These are phyloP conservation scores for Galeopterus variegatus DNA, from an alignment of 2,113 vertebrate genomes.

Conservation along the genomic window DNA sequence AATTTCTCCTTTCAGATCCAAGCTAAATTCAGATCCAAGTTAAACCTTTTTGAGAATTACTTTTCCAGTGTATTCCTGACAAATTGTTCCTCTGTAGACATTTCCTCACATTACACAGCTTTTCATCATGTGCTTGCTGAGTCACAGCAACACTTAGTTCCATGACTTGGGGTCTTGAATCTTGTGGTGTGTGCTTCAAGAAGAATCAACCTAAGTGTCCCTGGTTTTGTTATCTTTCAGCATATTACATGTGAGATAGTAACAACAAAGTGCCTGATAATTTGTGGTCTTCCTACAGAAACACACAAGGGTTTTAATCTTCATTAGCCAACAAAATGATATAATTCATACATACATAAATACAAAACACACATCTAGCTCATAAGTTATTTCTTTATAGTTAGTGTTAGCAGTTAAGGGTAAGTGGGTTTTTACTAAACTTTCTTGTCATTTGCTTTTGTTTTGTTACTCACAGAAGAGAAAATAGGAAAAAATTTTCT, in stretches of 20 bases:
- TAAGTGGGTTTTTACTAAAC: background rate
- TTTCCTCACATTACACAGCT: background rate
- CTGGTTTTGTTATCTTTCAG: background rate
- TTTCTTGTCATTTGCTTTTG: background rate
- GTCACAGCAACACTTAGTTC: background rate
- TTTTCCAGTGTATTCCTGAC: conserved; percentile 38
- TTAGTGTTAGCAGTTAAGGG: background rate
- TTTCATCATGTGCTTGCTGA: background rate
- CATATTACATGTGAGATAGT: background rate
- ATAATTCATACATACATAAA: background rate
- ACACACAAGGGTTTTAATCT: background rate
- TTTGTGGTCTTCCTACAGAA: background rate
- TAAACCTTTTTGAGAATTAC: conserved; percentile 47
- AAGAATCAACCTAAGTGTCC: background rate
- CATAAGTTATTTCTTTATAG: background rate
- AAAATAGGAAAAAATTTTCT: conserved; percentile 6
- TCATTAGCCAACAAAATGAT: background rate
- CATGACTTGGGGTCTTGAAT: conserved; percentile 5
- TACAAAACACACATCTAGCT: background rate
- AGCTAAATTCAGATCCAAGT: background rate
- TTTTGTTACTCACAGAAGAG: background rate
- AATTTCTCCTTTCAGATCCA: conserved; percentile 54
- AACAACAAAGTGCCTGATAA: background rate
- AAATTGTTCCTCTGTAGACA: background rate
- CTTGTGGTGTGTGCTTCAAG: background rate